Evolutionary conservation across 1,140 invertebrate genomes (phyloP), one percentile per base, ranked within the genome.

Genomic region (Tetramorium simillimum): DNA sequence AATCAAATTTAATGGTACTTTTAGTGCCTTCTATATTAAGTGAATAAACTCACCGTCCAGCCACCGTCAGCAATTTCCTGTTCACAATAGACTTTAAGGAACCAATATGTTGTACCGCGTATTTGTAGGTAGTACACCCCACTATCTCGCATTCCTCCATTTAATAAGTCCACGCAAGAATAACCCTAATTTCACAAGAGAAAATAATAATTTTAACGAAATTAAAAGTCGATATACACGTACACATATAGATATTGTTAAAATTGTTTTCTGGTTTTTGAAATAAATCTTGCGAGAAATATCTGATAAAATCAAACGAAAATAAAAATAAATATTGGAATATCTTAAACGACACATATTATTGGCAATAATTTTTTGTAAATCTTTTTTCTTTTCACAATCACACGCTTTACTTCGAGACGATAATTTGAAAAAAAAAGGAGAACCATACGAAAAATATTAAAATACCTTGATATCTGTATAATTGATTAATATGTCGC

Each of bases 91-190:
- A 99, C 98, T 93, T 98, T 98, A 46, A 99, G 95, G 95, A 98
- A 99, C 97, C 98, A 99, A 94, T 98, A 98, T 1, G 98, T 98
- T 1, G 97, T 98, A 4, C 98, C 98, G 58, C 98, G 96, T 85
- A 98, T 98, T 95, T 98, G 97, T 46, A 99, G 95, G 91, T 98
- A 98, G 93, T 98, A 99, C 1, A 98, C 97, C 16, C 98, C 98
- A 33, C 97, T 98, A 87, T 98, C 97, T 81, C 96, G 96, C 97
- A 98, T 98, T 3, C 98, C 98, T 78, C 97, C 97, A 91, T 97
- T 97, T 63, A 97, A 94, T 40, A 99, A 95, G 92, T 99, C 98
- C 10, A 97, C 96, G 93, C 98, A 99, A 14, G 98, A 98, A 92
- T 97, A 98, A 5, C 98, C 98, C 97, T 98, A 95, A 72, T 72